A percentile compares a stretch with the other conserved stretches of the same genome.
These are phyloP conservation scores for Neosilurus mollespiculum DNA, from an alignment of 2,797 vertebrate genomes.

Conservation along the genomic window DNA sequence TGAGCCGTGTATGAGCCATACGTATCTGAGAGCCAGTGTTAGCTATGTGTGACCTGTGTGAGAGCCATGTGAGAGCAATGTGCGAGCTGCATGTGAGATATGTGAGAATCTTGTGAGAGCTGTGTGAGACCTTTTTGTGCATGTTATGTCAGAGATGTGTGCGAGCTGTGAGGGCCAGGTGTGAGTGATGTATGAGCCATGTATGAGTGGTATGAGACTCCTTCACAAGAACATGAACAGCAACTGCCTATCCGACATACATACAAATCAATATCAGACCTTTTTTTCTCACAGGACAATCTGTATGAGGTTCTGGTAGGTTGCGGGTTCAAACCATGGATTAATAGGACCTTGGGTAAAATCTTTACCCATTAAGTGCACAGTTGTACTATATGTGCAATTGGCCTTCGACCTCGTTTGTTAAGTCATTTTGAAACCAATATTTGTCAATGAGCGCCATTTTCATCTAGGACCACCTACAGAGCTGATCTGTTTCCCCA, in stretches of 20 bases:
- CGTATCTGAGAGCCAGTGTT: too few species aligned
- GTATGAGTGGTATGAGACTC: not conserved
- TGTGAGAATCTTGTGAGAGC: not conserved
- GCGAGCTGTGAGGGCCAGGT: not conserved
- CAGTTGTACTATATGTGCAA: not conserved
- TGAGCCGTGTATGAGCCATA: not conserved
- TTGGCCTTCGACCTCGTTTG: not conserved
- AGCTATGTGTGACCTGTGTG: not conserved
- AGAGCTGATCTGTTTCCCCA: not conserved
- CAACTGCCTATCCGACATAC: not conserved
- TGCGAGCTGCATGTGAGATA: too few species aligned
- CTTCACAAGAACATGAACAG: not conserved
- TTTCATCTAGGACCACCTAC: constrained; percentile 17
- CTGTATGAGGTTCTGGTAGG: too few species aligned
- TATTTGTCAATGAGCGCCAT: constrained; percentile 11
- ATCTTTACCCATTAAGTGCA: not conserved
- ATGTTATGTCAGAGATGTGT: not conserved
- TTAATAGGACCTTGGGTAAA: not conserved
- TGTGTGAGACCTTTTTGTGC: not conserved
- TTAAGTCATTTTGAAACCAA: constrained; percentile 21
- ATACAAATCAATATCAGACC: not conserved
- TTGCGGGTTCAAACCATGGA: not conserved
- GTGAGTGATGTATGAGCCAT: not conserved
- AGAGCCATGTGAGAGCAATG: not conserved
- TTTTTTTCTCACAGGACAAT: not conserved